Evolutionary conservation across 2,113 vertebrate species (phyloP), one percentile per base, ranked within the genome.

Genomic region (Campylomormyrus tamandua): DNA sequence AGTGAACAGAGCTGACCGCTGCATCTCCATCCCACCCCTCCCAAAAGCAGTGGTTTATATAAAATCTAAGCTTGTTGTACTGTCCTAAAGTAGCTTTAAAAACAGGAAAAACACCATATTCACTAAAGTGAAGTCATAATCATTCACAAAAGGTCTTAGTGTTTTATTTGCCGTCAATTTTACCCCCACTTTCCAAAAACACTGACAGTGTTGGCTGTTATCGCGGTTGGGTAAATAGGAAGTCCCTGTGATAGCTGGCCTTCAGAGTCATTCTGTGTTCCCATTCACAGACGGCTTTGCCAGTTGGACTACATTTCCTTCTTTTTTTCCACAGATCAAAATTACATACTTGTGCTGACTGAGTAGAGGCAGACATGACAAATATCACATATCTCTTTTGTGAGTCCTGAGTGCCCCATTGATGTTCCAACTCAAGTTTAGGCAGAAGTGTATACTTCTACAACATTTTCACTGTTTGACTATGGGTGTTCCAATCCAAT

Each of bases 121-220:
- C 15, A 17, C 31, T 39, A 42, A 7, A 42, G 74, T 42, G 74
- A 39, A 77, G 74, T 42, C 70, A 5, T 77, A 77, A 42, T 77
- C 83, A 13, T 49, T 49, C 52, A 53, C 15, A 15, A 52, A 53
- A 87, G 50, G 48, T 52, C 48, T 31, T 27, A 17, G 88, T 66
- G 84, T 85, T 74, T 53, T 70, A 91, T 90, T 84, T 89, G 84
- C 66, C 70, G 45, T 90, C 83, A 85, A 89, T 88, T 92, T 90
- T 90, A 83, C 88, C 62, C 35, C 77, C 70, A 74, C n/a, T 70
- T 87, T 35, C 24, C 35, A 70, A 62, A 89, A 88, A 83, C 91
- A 90, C 91, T 87, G 91, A 58, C 87, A 90, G 45, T 92, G 90
- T 90, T 93, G 13, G 88, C 89, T 92, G 90, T 87, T 91, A 89